Percentiles rank a stretch among this genome's conserved stretches.
These are phyloP conservation scores for Nansenia antarctica DNA, from an alignment of 2,113 vertebrate genomes.

Conservation along the genomic window DNA sequence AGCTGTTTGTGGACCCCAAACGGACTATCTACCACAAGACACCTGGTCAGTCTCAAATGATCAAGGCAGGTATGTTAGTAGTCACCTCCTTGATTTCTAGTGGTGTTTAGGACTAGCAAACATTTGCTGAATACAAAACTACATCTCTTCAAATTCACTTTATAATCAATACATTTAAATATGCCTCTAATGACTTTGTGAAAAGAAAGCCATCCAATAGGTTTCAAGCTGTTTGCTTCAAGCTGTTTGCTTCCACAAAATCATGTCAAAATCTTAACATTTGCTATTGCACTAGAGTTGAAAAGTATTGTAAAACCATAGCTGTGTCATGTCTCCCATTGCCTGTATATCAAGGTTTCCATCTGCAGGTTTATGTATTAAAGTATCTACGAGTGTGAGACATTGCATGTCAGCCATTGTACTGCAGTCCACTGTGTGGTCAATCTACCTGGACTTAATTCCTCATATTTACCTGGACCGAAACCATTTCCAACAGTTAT, in stretches of 20 bases:
- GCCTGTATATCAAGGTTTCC: background rate
- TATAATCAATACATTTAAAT: too few relatives aligned
- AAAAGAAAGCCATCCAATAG: too few relatives aligned
- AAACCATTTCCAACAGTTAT: constrained; percentile 57
- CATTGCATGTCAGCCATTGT: constrained; percentile 41
- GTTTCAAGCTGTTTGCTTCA: too few relatives aligned
- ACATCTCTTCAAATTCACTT: too few relatives aligned
- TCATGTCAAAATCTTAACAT: too few relatives aligned
- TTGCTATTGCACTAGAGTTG: too few relatives aligned
- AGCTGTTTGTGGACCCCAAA: constrained; percentile 95
- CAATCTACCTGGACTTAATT: constrained; percentile 40
- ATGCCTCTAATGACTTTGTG: too few relatives aligned
- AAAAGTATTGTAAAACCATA: background rate
- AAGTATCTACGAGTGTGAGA: constrained; percentile 12
- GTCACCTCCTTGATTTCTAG: constrained; percentile 31
- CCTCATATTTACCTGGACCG: constrained; percentile 40
- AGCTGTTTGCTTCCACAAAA: too few relatives aligned
- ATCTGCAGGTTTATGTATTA: background rate
- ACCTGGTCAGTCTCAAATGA: constrained; percentile 88
- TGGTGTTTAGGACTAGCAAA: background rate
- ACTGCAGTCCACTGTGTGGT: constrained; percentile 23
- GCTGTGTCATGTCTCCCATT: too few relatives aligned
- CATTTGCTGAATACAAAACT: constrained; percentile 9
- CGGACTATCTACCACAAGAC: constrained; percentile 88
- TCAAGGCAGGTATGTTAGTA: constrained; percentile 94